Conservation (phyloP, 2,888 invertebrate species). For the Trichacis sp. region DNA sequence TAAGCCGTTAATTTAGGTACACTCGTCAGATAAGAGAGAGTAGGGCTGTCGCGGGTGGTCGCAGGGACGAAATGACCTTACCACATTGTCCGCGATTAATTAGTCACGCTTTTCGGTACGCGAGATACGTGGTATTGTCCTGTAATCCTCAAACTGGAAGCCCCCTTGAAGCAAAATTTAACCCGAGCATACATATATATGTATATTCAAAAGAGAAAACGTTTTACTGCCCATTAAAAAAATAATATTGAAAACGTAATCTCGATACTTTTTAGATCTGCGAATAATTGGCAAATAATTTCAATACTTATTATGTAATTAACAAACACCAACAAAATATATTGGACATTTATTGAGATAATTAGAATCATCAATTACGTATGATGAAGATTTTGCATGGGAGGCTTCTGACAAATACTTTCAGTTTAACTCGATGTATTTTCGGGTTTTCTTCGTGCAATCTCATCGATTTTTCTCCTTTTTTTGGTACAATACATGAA, state of each 20-base stretch:
- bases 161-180: not conserved
- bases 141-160: slow-evolving; percentile 3
- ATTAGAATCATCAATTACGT: too few relatives aligned
- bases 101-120: slow-evolving; percentile 60
- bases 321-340: too few relatives aligned
- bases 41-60: slow-evolving; percentile 61
- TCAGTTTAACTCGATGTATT: too few relatives aligned
- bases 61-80: slow-evolving; percentile 38
- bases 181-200: too few relatives aligned
- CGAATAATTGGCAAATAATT: too few relatives aligned
- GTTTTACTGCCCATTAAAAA: not conserved
- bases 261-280: not conserved
- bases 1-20: slow-evolving; percentile 63
- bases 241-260: not conserved
- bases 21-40: slow-evolving; percentile 42
- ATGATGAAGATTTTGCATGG: too few relatives aligned
- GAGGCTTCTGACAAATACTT: too few relatives aligned
- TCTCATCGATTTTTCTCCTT: too few relatives aligned
- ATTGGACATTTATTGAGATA: too few relatives aligned
- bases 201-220: not conserved
- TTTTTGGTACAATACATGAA: too few relatives aligned
- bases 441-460: too few relatives aligned
- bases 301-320: too few relatives aligned
- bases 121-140: slow-evolving; percentile 25
- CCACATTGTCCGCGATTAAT: slow-evolving; percentile 57